Evolutionary conservation across 2,888 invertebrate species (phyloP), one percentile per base, ranked within the genome.

Genomic region (Brassicogethes aeneus): DNA sequence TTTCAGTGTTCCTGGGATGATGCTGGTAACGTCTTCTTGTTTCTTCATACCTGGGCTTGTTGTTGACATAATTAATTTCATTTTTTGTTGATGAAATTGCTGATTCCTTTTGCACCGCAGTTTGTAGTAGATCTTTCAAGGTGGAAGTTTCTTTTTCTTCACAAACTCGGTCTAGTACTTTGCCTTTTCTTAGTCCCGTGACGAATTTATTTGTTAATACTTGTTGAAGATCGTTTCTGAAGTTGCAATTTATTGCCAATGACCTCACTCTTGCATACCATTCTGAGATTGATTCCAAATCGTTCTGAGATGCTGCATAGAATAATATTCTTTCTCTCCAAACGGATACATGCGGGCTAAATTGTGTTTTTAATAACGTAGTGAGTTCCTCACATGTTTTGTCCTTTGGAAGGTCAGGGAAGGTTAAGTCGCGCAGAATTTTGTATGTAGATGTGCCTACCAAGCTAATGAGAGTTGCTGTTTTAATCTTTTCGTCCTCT

Each of bases 191-290:
- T 15, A 48, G 17, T 2, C 48, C 44, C 7, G 36, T 39, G 2
- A 48, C 39, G 16, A 46, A 48, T 37, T 35, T 16, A 36, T 46
- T 41, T 33, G 37, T 42, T 32, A 48, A 36, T 12, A 43, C 30
- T 8, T 42, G 36, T 29, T 42, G 36, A 35, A 46, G 40, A 2
- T 2, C 14, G 10, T 32, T 39, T 2, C 40, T 41, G 41, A 46
- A 48, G 16, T 44, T 41, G 30, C 48, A 48, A 15, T 45, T 31
- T 2, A 39, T 41, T 5, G 49, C 45, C 36, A 43, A 39, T 29
- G 39, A 42, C 13, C 41, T 36, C 2, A 48, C 10, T 10, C 39
- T 17, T 3, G 41, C 37, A 36, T 42, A 46, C 16, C 36, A 45
- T 36, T 43, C 43, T 23, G 41, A 36, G 10, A 47, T 33, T 2